Evolutionary conservation across 2,797 vertebrate species (phyloP), one percentile per base, ranked within the genome.

Genomic region (Chiroxiphia lanceolata): DNA sequence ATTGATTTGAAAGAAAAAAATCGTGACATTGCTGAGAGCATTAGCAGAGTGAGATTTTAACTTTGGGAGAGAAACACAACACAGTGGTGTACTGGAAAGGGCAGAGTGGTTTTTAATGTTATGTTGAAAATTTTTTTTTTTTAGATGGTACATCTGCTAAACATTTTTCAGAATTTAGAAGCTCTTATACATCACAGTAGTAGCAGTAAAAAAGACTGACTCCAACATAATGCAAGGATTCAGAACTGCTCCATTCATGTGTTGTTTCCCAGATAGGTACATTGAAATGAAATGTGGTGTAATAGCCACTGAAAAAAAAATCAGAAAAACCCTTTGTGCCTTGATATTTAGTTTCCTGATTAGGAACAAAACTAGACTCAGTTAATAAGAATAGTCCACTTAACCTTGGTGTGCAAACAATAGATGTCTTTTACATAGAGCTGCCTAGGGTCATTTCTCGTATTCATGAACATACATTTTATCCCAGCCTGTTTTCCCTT

Each of bases 1-100:
- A 96, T 92, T 83, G 86, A 89, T 94, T 90, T 77, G 64, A 27
- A 71, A 87, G 44, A 9, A 88, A 94, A 14, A 91, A 94, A 78
- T 71, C 42, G 42, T 60, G 47, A 74, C 86, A 89, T 21, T 74
- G 60, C 50, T 94, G 56, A 80, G 3, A 74, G 75, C 51, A 70
- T 65, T 63, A 60, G n/a, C n/a, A 50, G 26, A 26, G 51, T 57
- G 56, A 80, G 48, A 82, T 76, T 88, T 93, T 71, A 88, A 90
- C 56, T 90, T 59, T 33, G 47, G 9, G 54, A 78, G 27, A 94
- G 42, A 84, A 89, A 85, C 15, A 42, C 15, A 59, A 18, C 3
- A 2, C 20, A 42, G 23, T 11, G 21, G 48, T 13, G 14, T 23
- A 56, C 56, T 50, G 33, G n/a, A 56, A 70, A 94, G 67, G 67